These are phyloP conservation scores for Aepyceros melampus DNA, from an alignment of 2,113 vertebrate species.

Conservation along the genomic window DNA sequence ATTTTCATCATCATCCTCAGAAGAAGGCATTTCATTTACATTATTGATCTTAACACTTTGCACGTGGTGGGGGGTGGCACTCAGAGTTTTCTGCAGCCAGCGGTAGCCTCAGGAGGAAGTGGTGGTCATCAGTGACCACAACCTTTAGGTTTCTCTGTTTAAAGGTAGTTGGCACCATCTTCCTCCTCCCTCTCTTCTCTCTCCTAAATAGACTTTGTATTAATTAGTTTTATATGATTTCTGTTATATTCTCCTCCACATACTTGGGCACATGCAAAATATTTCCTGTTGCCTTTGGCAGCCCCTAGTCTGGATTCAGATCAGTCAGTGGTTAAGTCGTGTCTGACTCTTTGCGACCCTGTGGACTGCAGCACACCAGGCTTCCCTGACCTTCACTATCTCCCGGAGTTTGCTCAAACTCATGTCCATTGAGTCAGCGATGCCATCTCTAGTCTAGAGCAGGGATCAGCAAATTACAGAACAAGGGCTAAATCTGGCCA, in stretches of 20 bases:
- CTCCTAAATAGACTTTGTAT: neutral
- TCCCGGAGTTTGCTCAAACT: neutral
- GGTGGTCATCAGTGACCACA: neutral
- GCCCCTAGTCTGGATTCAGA: neutral
- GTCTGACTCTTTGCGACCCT: neutral
- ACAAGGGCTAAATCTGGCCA: neutral
- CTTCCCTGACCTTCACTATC: neutral
- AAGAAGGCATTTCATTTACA: neutral
- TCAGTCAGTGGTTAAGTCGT: neutral
- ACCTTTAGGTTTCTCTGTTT: neutral
- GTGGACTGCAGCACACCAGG: neutral
- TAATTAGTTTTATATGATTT: neutral
- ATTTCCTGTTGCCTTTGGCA: neutral
- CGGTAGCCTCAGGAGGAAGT: neutral
- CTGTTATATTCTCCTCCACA: neutral
- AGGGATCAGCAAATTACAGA: neutral
- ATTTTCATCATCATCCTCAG: neutral
- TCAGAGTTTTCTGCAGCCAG: neutral
- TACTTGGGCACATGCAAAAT: neutral
- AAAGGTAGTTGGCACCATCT: neutral
- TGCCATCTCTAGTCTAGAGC: neutral
- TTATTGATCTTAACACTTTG: neutral
- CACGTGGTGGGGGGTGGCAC: rapidly evolving
- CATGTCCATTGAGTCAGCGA: neutral
- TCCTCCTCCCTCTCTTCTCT: neutral